Evolutionary conservation across 2,797 vertebrate species (phyloP).

Genomic region (Chrosomus eos): DNA sequence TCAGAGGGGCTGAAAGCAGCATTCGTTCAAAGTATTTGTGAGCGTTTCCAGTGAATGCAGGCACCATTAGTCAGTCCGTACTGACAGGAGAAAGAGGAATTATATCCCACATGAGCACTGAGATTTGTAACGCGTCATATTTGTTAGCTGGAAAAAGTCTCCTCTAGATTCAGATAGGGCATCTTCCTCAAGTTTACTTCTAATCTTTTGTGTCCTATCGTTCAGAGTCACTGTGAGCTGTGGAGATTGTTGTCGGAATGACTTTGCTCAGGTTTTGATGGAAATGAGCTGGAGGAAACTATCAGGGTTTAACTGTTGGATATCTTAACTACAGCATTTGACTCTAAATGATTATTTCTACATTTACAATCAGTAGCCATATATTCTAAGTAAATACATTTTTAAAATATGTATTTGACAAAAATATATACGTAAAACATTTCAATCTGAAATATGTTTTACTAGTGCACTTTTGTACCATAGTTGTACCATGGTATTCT

Average conservation of each 20-base stretch:
- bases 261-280: constrained; percentile 72
- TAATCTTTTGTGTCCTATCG: constrained; percentile 76
- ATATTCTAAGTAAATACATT: background rate
- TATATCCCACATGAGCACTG: constrained; percentile 74
- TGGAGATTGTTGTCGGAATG: constrained; percentile 73
- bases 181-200: constrained; percentile 78
- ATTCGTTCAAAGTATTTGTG: constrained; percentile 53
- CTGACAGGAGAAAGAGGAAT: constrained; percentile 72
- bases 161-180: constrained; percentile 80
- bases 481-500: background rate
- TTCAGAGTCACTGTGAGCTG: constrained; percentile 72
- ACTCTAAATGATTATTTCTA: background rate
- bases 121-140: constrained; percentile 79
- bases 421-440: too few species aligned
- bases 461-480: background rate
- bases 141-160: constrained; percentile 68
- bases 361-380: background rate
- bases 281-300: constrained; percentile 67
- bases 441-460: background rate
- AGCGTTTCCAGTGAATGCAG: constrained; percentile 59
- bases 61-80: constrained; percentile 72
- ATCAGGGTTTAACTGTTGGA: constrained; percentile 53
- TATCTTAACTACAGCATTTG: background rate
- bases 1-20: constrained; percentile 12
- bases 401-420: background rate